Conservation (phyloP, 1,140 invertebrate species). For the Danaus plexippus region DNA sequence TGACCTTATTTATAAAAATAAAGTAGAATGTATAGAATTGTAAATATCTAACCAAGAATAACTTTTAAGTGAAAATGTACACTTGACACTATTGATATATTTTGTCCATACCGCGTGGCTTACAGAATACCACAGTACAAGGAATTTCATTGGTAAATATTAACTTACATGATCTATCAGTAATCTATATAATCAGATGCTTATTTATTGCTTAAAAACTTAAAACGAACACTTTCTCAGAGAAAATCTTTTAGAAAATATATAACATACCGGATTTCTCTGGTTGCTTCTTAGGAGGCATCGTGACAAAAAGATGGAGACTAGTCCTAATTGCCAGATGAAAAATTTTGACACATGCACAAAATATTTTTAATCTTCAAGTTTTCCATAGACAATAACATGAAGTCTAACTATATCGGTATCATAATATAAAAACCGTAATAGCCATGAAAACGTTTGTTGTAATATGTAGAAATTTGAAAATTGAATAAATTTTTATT, state of each 20-base stretch:
- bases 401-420: too few relatives aligned
- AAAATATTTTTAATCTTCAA: constrained; percentile 8
- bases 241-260: constrained; percentile 10
- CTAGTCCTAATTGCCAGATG: constrained; percentile 32
- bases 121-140: constrained; percentile 10
- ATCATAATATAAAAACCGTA: too few relatives aligned
- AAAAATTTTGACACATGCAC: not conserved
- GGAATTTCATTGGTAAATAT: not conserved
- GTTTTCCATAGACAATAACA: too few relatives aligned
- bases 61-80: too few relatives aligned
- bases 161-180: constrained; percentile 1
- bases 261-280: constrained; percentile 63
- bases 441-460: too few relatives aligned
- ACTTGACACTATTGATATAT: constrained; percentile 10
- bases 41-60: too few relatives aligned
- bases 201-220: not conserved
- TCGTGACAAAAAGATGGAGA: constrained; percentile 70
- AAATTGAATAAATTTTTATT: too few relatives aligned
- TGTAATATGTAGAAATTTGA: too few relatives aligned
- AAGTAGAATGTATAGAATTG: too few relatives aligned
- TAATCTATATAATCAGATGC: not conserved
- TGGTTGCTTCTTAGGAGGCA: constrained; percentile 70
- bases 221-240: not conserved
- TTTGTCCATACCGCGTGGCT: constrained; percentile 44
- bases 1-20: too few relatives aligned